These are phyloP conservation scores for Polypedilum pembai DNA, from an alignment of 1,140 invertebrate genomes.

Conservation along the genomic window DNA sequence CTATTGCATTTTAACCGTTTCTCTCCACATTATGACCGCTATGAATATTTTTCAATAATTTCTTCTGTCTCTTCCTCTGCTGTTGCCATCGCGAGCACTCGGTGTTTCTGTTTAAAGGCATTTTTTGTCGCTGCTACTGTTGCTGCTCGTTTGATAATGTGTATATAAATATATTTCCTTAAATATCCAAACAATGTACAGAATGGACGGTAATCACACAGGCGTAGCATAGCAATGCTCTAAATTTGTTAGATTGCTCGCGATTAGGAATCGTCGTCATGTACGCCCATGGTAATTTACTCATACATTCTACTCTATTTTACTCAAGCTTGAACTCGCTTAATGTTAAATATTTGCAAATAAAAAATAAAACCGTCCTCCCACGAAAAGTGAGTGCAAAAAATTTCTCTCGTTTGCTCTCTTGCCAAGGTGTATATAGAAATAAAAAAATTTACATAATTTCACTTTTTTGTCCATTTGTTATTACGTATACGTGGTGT, in stretches of 20 bases:
- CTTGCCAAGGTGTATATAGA: too few species aligned
- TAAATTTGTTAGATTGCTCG: background rate
- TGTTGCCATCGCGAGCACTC: background rate
- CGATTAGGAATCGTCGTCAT: conserved; percentile 9
- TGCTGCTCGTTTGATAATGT: too few species aligned
- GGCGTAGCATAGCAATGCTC: conserved; percentile 4
- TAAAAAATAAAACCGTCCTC: conserved; percentile 23
- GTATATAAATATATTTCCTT: background rate
- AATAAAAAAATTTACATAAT: background rate
- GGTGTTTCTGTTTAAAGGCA: background rate
- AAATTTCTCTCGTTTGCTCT: too few species aligned
- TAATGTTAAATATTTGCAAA: conserved; percentile 25
- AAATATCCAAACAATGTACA: background rate
- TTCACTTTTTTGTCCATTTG: conserved; percentile 26
- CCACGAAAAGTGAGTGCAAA: background rate
- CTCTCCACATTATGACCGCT: background rate
- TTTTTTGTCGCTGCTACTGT: background rate
- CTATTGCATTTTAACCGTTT: background rate
- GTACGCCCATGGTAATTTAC: conserved; percentile 2
- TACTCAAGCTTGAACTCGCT: background rate
- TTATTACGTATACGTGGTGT: background rate
- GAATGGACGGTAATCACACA: background rate
- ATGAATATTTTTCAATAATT: conserved; percentile 18
- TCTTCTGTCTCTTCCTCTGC: background rate
- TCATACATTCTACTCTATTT: conserved; percentile 9